phyloP scores from a whole-genome alignment of 2,888 invertebrate genomes.

The Tetrapedia diversipes region DNA sequence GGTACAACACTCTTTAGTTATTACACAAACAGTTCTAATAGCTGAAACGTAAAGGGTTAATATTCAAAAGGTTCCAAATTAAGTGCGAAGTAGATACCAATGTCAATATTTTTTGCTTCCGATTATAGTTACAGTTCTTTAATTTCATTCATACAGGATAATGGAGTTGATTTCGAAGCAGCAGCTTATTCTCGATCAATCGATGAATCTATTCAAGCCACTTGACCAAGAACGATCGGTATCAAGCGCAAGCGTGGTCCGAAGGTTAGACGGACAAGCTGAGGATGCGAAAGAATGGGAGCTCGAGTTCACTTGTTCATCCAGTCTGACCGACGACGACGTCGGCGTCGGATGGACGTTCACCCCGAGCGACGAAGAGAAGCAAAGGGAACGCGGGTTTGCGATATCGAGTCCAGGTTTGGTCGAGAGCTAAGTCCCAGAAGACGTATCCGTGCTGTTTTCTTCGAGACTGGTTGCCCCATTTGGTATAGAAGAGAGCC shows the following conservation, averaged over 20 bases:
- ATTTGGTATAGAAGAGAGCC: conserved; percentile 76
- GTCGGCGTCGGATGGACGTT: conserved; percentile 73
- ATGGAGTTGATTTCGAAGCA: not conserved
- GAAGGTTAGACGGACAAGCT: conserved; percentile 43
- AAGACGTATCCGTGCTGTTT: conserved; percentile 81
- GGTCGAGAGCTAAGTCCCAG: conserved; percentile 72
- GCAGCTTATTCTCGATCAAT: conserved; percentile 15
- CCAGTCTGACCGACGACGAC: conserved; percentile 70
- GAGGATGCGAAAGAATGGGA: conserved; percentile 62
- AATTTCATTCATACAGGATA: conserved; percentile 3
- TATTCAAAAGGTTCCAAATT: too few relatives aligned
- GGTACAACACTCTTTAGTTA: too few relatives aligned
- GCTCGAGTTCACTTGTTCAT: conserved; percentile 78
- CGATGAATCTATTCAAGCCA: conserved; percentile 13
- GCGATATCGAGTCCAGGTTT: conserved; percentile 74
- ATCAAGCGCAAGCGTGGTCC: conserved; percentile 1
- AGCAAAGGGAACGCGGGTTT: conserved; percentile 55
- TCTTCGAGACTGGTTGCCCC: conserved; percentile 76
- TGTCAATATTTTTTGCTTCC: too few relatives aligned
- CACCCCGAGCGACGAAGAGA: conserved; percentile 71
- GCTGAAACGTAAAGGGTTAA: too few relatives aligned
- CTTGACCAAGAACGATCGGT: conserved; percentile 26
- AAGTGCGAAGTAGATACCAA: too few relatives aligned
- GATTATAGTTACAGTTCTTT: too few relatives aligned
- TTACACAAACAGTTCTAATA: too few relatives aligned